These are phyloP conservation scores for Automeris io DNA, from an alignment of 2,888 invertebrate genomes.

Conservation along the genomic window DNA sequence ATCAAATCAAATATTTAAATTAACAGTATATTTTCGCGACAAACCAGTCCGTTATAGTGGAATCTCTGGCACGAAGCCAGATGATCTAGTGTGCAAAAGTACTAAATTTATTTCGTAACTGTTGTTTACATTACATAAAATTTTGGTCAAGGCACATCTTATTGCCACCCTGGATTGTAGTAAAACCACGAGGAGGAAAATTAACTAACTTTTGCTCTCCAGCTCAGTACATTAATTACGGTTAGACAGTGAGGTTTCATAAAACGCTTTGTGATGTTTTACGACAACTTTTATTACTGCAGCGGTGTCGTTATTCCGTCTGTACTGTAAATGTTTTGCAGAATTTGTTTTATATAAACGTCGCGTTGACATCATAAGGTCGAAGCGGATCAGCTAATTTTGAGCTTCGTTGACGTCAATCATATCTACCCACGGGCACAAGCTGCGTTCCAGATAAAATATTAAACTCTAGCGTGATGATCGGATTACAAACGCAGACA, in stretches of 20 bases:
- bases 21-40: constrained; percentile 36
- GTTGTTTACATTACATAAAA: constrained; percentile 59
- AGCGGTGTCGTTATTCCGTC: neutral
- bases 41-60: constrained; percentile 44
- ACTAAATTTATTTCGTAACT: constrained; percentile 63
- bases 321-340: neutral
- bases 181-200: constrained; percentile 1
- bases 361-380: constrained; percentile 7
- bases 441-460: constrained; percentile 8
- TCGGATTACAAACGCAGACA: constrained; percentile 9
- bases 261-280: neutral
- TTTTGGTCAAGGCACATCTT: constrained; percentile 48
- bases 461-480: constrained; percentile 5
- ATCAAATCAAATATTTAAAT: neutral
- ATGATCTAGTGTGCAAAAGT: constrained; percentile 38
- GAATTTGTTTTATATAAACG: constrained; percentile 4
- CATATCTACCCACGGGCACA: constrained; percentile 20
- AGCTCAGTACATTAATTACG: neutral
- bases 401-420: constrained; percentile 23
- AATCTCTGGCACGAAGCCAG: constrained; percentile 53
- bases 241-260: constrained; percentile 1
- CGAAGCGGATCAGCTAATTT: constrained; percentile 6
- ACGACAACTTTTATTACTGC: neutral
- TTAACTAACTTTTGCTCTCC: constrained; percentile 5
- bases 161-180: neutral